A percentile compares a stretch with the other conserved stretches of the same genome.
phyloP scores from a whole-genome alignment of 2,797 vertebrate species.

The Ficedula albicollis region DNA sequence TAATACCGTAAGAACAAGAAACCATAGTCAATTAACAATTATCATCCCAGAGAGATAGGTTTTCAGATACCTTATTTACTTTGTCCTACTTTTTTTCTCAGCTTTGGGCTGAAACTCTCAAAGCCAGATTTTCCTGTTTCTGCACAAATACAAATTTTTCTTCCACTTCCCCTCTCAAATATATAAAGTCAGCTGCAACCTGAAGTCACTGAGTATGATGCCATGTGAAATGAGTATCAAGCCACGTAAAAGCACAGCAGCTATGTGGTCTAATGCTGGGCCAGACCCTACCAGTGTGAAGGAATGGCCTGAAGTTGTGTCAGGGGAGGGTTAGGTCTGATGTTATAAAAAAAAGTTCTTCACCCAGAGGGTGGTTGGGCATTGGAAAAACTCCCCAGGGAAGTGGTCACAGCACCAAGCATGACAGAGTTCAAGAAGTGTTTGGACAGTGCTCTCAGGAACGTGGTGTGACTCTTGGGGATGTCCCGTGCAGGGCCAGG shows the following conservation, averaged over 20 bases:
- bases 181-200: background rate
- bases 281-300: fast-evolving
- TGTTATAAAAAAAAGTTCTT: background rate
- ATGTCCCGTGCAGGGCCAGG: too few species aligned
- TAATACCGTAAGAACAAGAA: constrained; percentile 15
- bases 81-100: background rate
- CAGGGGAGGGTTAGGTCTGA: background rate
- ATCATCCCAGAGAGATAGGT: background rate
- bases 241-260: background rate
- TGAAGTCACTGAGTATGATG: background rate
- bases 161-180: background rate
- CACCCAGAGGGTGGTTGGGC: fast-evolving
- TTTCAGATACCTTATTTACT: background rate
- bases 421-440: background rate
- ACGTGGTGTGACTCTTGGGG: background rate
- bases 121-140: background rate
- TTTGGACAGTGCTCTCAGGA: fast-evolving
- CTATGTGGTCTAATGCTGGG: background rate
- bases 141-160: background rate
- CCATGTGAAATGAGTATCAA: background rate
- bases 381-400: background rate
- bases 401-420: background rate
- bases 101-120: background rate
- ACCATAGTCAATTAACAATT: background rate
- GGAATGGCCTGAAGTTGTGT: background rate